These are phyloP conservation scores for Drosophila formosana DNA, from an alignment of 2,888 invertebrate species.

Conservation along the genomic window DNA sequence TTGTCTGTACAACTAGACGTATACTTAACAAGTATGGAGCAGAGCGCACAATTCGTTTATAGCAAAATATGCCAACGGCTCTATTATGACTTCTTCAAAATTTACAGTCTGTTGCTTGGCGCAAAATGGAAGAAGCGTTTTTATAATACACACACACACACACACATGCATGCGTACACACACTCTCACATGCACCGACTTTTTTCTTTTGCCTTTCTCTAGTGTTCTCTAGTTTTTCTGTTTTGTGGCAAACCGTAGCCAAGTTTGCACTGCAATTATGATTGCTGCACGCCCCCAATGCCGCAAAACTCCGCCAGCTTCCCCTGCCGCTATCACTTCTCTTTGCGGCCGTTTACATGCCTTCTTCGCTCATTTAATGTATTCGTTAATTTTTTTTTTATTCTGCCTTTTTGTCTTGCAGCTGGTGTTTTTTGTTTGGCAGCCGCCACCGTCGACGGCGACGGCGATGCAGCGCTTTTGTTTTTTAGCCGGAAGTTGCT, in stretches of 20 bases:
- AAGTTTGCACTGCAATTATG: conserved; percentile 79
- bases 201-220: conserved; percentile 15
- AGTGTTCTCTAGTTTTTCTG: conserved; percentile 38
- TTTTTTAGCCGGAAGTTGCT: conserved; percentile 80
- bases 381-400: conserved; percentile 51
- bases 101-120: conserved; percentile 78
- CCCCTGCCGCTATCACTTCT: conserved; percentile 10
- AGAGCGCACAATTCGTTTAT: conserved; percentile 73
- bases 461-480: conserved; percentile 66
- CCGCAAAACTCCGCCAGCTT: neutral
- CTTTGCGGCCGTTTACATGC: conserved; percentile 75
- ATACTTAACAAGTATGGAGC: conserved; percentile 52
- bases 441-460: conserved; percentile 23
- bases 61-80: conserved; percentile 78
- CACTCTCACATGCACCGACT: conserved; percentile 8
- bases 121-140: conserved; percentile 61
- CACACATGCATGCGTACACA: conserved; percentile 24
- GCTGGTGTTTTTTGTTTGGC: conserved; percentile 45
- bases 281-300: conserved; percentile 50
- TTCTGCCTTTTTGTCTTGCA: conserved; percentile 63
- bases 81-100: conserved; percentile 80
- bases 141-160: conserved; percentile 41
- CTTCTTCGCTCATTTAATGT: conserved; percentile 79
- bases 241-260: conserved; percentile 68
- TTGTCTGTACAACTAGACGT: conserved; percentile 68